Conservation (phyloP, 2,113 vertebrate genomes). For the Paramormyrops kingsleyae region DNA sequence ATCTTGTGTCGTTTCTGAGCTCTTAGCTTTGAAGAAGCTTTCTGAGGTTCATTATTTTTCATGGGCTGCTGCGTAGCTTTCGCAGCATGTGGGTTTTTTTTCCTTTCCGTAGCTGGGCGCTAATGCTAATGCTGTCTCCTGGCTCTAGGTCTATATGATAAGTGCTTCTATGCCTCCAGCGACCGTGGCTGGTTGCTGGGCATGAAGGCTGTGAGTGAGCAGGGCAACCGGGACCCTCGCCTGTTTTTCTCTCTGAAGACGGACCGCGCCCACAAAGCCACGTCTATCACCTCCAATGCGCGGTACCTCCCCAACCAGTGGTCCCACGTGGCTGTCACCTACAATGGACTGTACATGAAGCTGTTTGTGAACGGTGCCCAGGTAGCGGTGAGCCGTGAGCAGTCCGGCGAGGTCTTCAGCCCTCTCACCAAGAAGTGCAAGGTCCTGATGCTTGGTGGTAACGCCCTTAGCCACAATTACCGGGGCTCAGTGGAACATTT, state of each 20-base stretch:
- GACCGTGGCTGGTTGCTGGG: slow-evolving; percentile 96
- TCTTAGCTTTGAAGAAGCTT: neutral
- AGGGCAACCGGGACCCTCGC: slow-evolving; percentile 88
- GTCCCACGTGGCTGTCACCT: slow-evolving; percentile 84
- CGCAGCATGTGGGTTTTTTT: neutral
- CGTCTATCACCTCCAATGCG: slow-evolving; percentile 78
- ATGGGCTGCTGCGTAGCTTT: neutral
- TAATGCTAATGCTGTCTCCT: slow-evolving; percentile 50
- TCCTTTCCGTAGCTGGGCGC: neutral
- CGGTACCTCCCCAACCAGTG: slow-evolving; percentile 87
- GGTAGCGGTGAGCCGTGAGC: slow-evolving; percentile 82
- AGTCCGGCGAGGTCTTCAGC: slow-evolving; percentile 91
- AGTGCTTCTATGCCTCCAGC: slow-evolving; percentile 94
- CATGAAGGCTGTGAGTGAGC: slow-evolving; percentile 85
- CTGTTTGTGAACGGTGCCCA: slow-evolving; percentile 93
- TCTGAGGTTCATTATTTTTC: neutral
- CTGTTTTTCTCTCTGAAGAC: slow-evolving; percentile 98
- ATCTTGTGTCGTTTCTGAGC: neutral
- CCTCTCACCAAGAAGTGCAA: slow-evolving; percentile 91
- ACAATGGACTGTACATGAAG: slow-evolving; percentile 83
- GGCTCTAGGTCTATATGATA: slow-evolving; percentile 88
- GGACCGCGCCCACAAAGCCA: slow-evolving; percentile 89
- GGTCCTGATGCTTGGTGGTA: slow-evolving; percentile 90
- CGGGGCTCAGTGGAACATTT: slow-evolving; percentile 81
- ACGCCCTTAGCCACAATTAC: slow-evolving; percentile 86